A percentile compares a stretch with the other conserved stretches of the same genome.
Evolutionary conservation across 2,113 vertebrate genomes (phyloP).

Genomic region (Poeciliopsis turrubarensis): DNA sequence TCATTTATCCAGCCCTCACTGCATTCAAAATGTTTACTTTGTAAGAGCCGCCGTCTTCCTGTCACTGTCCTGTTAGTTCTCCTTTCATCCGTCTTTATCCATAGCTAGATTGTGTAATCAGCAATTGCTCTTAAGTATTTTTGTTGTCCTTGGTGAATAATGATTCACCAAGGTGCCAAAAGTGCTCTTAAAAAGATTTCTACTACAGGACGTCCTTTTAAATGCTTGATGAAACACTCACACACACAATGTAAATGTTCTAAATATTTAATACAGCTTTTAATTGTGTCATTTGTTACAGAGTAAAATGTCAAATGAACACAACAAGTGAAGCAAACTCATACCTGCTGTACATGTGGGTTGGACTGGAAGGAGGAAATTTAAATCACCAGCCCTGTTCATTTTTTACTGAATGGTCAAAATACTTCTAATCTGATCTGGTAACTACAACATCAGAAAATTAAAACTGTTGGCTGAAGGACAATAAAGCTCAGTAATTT

Average conservation of each 20-base stretch:
- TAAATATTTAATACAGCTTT: slow-evolving; percentile 1
- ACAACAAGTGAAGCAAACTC: not conserved
- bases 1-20: slow-evolving; percentile 22
- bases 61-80: slow-evolving; percentile 32
- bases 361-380: not conserved
- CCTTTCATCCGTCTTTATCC: slow-evolving; percentile 46
- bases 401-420: not conserved
- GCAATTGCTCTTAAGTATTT: slow-evolving; percentile 30
- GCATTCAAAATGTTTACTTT: slow-evolving; percentile 17
- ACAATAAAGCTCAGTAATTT: not conserved
- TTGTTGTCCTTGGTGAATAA: slow-evolving; percentile 36
- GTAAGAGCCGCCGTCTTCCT: slow-evolving; percentile 10
- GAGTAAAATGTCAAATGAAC: no score
- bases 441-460: not conserved
- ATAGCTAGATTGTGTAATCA: slow-evolving; percentile 45
- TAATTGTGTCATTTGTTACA: not conserved
- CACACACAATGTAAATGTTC: not conserved
- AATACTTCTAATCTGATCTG: not conserved
- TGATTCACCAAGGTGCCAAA: slow-evolving; percentile 30
- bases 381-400: not conserved
- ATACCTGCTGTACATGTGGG: not conserved
- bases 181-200: slow-evolving; percentile 37
- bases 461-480: not conserved
- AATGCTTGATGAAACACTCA: not conserved
- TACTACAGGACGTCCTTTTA: slow-evolving; percentile 36